These are phyloP conservation scores for Eospalax fontanierii DNA, from an alignment of 2,797 vertebrate species.

Conservation along the genomic window DNA sequence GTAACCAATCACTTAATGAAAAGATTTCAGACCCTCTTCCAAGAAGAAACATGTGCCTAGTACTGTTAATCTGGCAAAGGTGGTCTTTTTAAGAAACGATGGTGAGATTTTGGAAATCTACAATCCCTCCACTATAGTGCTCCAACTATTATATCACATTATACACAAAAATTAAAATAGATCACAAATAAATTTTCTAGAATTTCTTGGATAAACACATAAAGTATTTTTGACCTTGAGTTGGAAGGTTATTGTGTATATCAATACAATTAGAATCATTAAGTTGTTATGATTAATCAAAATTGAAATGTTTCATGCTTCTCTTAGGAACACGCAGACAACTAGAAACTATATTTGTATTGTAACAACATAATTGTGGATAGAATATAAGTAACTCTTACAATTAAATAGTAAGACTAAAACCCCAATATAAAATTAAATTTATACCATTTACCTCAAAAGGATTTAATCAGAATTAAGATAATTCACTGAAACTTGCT, in stretches of 20 bases:
- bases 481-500: not conserved
- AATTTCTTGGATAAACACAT: not conserved
- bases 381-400: constrained; percentile 58
- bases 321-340: constrained; percentile 58
- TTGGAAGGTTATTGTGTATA: constrained; percentile 52
- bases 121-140: constrained; percentile 22
- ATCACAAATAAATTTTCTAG: not conserved
- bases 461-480: constrained; percentile 63
- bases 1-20: no score
- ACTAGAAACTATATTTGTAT: not conserved
- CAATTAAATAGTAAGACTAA: constrained; percentile 65
- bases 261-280: constrained; percentile 40
- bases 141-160: not conserved
- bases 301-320: constrained; percentile 56
- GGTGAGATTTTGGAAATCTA: constrained; percentile 3
- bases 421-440: constrained; percentile 49
- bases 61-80: no score
- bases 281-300: constrained; percentile 37
- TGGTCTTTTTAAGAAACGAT: constrained; percentile 31
- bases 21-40: no score
- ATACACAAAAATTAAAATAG: constrained; percentile 8
- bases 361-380: constrained; percentile 16
- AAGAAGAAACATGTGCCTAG: no score
- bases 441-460: constrained; percentile 47
- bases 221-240: not conserved